Base-by-base conservation (phyloP, 2,888 invertebrate species). In the Apamea epomidion region DNA sequence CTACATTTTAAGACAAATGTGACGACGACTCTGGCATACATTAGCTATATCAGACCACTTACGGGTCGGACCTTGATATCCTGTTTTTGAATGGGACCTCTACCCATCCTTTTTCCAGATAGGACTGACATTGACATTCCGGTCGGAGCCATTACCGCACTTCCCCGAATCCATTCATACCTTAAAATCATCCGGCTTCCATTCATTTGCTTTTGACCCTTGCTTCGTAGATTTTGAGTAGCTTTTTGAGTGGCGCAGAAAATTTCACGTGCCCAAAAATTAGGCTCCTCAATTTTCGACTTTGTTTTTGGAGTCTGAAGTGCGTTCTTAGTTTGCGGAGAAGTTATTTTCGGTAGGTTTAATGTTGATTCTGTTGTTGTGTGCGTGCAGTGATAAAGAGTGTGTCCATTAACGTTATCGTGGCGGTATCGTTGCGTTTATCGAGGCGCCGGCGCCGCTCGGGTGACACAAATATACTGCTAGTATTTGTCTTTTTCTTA, bases 361-460 rank as follows among this genome's bases (percentile, higher is more conserved):
- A 90, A 89, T 90, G 91, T 92, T 86, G 90, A 86, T 92, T 91
- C 83, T 90, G 89, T 85, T 84, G 83, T 89, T 90, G 90, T 91
- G 87, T 87, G 90, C 88, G 91, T 88, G 91, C 88, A 84, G 91
- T 93, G 96, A 96, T 96, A 96, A 95, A 92, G 93, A 91, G 91
- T 93, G 94, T 93, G 91, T 96, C 96, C 96, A 97, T 97, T 97
- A 97, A 93, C 92, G 94, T 95, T 97, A 97, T 96, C 96, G 93
- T 91, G 86, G 89, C 93, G 94, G 94, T 95, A 95, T 96, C 96
- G 94, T 90, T 92, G 94, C 95, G 96, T 94, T 94, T 95, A 95
- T 96, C 95, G 94, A 89, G 93, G 95, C 96, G 96, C 96, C 96
- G 96, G 96, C 96, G 96, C 95, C 95, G 94, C 92, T 89, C 87